Percentiles rank a stretch among this genome's conserved stretches.
These are phyloP conservation scores for Amphilophus citrinellus DNA, from an alignment of 2,113 vertebrate genomes.

Conservation along the genomic window DNA sequence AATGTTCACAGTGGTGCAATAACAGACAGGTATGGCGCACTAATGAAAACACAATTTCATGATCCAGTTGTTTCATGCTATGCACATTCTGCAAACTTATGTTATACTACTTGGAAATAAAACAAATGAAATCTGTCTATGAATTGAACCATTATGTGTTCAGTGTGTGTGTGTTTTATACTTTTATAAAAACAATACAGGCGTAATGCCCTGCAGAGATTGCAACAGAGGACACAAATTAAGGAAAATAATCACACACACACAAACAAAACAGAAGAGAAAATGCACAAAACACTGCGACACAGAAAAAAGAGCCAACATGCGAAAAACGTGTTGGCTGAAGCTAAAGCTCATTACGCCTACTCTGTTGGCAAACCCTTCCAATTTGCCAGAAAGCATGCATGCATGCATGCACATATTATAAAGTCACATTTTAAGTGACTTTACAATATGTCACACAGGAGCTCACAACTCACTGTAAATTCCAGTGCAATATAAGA, in stretches of 20 bases:
- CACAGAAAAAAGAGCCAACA: not conserved
- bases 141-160: not conserved
- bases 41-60: not conserved
- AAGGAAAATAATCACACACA: not conserved
- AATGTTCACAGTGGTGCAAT: not conserved
- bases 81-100: not conserved
- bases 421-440: not conserved
- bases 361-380: slow-evolving; percentile 1
- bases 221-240: accelerated
- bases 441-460: not conserved
- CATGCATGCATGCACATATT: not conserved
- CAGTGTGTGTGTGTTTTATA: not conserved
- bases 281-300: not conserved
- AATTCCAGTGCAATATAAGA: not conserved
- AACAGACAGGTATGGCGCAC: not conserved
- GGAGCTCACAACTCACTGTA: not conserved
- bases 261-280: not conserved
- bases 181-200: too few relatives aligned
- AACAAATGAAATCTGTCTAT: not conserved
- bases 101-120: not conserved
- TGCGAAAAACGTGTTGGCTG: not conserved
- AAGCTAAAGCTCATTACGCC: not conserved
- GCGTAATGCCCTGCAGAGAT: too few relatives aligned
- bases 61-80: not conserved
- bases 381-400: not conserved